Evolutionary conservation across 2,113 vertebrate genomes (phyloP).

Genomic region (Delphinapterus leucas): DNA sequence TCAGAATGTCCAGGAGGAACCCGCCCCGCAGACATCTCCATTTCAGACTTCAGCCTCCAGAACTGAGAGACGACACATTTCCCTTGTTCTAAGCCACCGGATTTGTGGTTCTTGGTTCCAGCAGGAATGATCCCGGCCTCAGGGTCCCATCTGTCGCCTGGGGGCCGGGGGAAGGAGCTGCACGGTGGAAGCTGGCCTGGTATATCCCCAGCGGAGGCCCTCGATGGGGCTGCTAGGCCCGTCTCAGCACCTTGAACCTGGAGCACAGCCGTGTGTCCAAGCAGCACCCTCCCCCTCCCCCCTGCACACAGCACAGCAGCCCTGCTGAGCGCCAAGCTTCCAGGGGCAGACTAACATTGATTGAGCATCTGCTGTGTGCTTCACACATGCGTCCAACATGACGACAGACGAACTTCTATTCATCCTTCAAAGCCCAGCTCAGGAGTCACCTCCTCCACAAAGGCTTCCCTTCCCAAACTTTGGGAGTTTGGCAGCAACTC

Average conservation of each 20-base stretch:
- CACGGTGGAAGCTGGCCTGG: too few relatives aligned
- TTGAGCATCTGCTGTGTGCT: not conserved
- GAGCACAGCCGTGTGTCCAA: not conserved
- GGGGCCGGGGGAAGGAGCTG: not conserved
- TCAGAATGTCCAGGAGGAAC: too few relatives aligned
- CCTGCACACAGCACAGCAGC: not conserved
- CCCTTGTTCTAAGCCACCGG: fast-evolving
- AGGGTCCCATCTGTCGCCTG: not conserved
- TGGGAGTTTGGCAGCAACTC: not conserved
- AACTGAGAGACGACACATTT: too few relatives aligned
- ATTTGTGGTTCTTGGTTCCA: not conserved
- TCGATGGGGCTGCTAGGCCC: not conserved
- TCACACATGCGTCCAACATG: not conserved
- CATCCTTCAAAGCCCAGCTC: not conserved
- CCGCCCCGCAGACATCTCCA: not conserved
- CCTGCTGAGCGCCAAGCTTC: not conserved
- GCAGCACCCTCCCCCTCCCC: not conserved
- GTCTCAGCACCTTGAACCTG: not conserved
- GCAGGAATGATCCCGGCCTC: not conserved
- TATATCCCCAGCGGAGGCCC: not conserved
- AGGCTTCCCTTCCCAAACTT: not conserved
- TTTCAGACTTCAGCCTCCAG: not conserved
- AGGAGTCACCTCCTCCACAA: not conserved
- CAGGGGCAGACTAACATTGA: not conserved
- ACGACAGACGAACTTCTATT: not conserved